A percentile compares a stretch with the other conserved stretches of the same genome.
phyloP scores from a whole-genome alignment of 2,113 vertebrate genomes.

The Pelobates fuscus region DNA sequence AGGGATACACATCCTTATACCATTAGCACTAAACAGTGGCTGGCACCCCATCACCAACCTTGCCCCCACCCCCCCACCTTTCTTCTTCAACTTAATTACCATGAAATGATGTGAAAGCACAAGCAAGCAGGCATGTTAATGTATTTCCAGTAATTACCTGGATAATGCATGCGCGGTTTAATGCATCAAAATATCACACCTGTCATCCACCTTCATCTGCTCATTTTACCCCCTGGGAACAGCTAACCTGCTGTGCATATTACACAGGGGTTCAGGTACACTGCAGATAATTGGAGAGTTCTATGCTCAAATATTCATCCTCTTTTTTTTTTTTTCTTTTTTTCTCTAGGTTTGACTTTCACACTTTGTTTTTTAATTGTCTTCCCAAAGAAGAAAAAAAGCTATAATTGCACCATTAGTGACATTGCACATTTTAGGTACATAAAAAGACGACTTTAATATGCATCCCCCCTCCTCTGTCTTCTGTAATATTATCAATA shows the following conservation, averaged over 20 bases:
- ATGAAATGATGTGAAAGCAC: slow-evolving; percentile 33
- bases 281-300: neutral
- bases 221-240: slow-evolving; percentile 5
- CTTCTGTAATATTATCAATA: no score
- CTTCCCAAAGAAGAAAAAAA: no score
- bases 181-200: slow-evolving; percentile 47
- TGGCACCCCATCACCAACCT: slow-evolving; percentile 1
- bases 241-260: slow-evolving; percentile 17
- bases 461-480: no score
- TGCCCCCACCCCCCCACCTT: neutral
- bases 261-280: neutral
- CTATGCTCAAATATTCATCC: neutral
- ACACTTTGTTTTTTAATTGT: no score
- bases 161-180: slow-evolving; percentile 26
- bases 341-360: no score
- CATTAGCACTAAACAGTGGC: neutral
- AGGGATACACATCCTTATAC: neutral
- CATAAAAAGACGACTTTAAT: no score
- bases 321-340: neutral
- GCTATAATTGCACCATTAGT: no score
- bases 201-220: neutral
- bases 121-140: slow-evolving; percentile 32
- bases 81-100: slow-evolving; percentile 27
- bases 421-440: no score
- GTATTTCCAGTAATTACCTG: slow-evolving; percentile 42